Evolutionary conservation across 2,888 invertebrate genomes (phyloP).

Genomic region (Nephrocerus scutellatus): DNA sequence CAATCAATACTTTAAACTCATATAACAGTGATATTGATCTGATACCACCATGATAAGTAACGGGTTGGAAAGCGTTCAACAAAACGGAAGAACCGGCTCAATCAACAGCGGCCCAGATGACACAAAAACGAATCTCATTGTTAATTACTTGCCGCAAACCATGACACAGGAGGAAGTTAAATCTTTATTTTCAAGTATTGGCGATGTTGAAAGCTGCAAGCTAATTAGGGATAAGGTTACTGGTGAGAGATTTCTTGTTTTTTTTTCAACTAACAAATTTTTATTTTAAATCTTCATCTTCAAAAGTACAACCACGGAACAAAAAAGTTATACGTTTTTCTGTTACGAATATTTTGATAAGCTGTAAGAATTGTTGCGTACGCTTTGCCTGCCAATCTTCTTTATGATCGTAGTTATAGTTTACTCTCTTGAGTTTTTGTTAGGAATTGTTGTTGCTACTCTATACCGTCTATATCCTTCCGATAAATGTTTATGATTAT

Average conservation of each 20-base stretch:
- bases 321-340: background rate
- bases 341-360: constrained; percentile 2
- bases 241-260: constrained; percentile 49
- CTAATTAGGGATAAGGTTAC: constrained; percentile 90
- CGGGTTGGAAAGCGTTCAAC: constrained; percentile 31
- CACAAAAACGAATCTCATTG: constrained; percentile 71
- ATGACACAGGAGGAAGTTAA: constrained; percentile 89
- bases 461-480: too few relatives aligned
- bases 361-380: too few relatives aligned
- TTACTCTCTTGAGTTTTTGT: too few relatives aligned
- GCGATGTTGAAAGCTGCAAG: constrained; percentile 92
- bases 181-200: constrained; percentile 82
- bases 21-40: constrained; percentile 41
- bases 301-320: too few relatives aligned
- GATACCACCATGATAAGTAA: constrained; percentile 34
- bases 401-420: too few relatives aligned
- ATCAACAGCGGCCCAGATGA: constrained; percentile 42
- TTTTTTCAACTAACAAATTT: too few relatives aligned
- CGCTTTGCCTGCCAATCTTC: too few relatives aligned
- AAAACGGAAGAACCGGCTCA: constrained; percentile 33
- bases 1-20: constrained; percentile 19
- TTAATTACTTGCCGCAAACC: constrained; percentile 88
- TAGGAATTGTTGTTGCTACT: too few relatives aligned
- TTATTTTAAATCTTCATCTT: too few relatives aligned
- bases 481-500: too few relatives aligned